Evolutionary conservation across 1,140 invertebrate genomes (phyloP).

Genomic region (Phymorhynchus buccinoides): DNA sequence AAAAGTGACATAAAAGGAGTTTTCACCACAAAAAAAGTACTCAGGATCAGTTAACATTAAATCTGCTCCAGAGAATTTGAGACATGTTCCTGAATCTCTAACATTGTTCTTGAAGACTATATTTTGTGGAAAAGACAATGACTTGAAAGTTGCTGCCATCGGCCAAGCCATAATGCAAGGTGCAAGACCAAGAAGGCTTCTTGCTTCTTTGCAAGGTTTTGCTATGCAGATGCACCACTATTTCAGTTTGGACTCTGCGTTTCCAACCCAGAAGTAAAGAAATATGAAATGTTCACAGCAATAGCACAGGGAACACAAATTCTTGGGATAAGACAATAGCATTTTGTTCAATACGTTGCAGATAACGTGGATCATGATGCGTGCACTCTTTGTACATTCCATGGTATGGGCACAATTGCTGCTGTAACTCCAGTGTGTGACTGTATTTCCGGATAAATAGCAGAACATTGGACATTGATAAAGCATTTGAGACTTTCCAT

Average conservation of each 20-base stretch:
- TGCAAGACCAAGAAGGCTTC: conserved; percentile 38
- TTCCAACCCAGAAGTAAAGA: conserved; percentile 42
- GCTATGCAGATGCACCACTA: conserved; percentile 49
- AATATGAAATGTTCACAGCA: conserved; percentile 43
- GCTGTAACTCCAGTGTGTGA: conserved; percentile 44
- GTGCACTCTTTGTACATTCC: conserved; percentile 37
- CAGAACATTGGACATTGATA: too few relatives aligned
- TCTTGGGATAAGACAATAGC: neutral
- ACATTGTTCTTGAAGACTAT: conserved; percentile 12
- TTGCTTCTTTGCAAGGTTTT: conserved; percentile 48
- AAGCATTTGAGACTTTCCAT: too few relatives aligned
- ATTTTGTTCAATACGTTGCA: conserved; percentile 43
- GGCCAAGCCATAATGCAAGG: conserved; percentile 48
- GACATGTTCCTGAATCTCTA: conserved; percentile 29
- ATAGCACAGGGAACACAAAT: conserved; percentile 30
- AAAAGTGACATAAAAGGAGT: conserved; percentile 41
- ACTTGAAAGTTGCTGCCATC: conserved; percentile 44
- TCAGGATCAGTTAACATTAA: conserved; percentile 6
- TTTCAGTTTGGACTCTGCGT: conserved; percentile 36
- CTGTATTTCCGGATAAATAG: too few relatives aligned
- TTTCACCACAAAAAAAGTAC: conserved; percentile 21
- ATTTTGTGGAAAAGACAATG: conserved; percentile 33
- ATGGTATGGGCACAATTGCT: conserved; percentile 48
- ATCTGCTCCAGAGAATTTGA: neutral
- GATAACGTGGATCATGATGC: conserved; percentile 46